A percentile compares a stretch with the other conserved stretches of the same genome.
These are phyloP conservation scores for Prietella phreatophila DNA, from an alignment of 2,113 vertebrate species.

Conservation along the genomic window DNA sequence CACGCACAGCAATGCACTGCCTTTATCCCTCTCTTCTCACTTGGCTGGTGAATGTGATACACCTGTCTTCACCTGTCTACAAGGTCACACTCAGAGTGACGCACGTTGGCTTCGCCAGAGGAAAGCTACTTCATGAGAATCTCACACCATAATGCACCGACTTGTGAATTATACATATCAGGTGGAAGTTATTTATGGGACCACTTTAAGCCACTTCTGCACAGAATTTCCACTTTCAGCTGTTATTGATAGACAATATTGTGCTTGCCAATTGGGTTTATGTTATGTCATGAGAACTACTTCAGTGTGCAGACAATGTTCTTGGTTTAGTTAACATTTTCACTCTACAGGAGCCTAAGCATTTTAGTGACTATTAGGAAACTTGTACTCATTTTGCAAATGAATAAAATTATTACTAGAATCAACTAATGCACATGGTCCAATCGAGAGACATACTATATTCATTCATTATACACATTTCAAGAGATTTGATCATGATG, in stretches of 20 bases:
- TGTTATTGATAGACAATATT: neutral
- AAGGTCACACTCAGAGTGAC: slow-evolving; percentile 42
- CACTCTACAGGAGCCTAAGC: neutral
- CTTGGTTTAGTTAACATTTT: neutral
- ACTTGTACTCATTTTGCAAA: neutral
- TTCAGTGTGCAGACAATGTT: neutral
- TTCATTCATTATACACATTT: too few species aligned
- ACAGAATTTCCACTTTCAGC: neutral
- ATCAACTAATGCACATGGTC: too few species aligned
- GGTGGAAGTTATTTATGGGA: neutral
- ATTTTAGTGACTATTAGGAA: neutral
- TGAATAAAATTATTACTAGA: too few species aligned
- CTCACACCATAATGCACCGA: slow-evolving; percentile 36
- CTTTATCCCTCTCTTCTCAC: slow-evolving; percentile 53
- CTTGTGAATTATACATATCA: slow-evolving; percentile 1
- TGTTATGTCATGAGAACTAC: neutral
- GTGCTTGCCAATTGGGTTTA: neutral
- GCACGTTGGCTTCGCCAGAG: slow-evolving; percentile 54
- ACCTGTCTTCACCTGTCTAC: slow-evolving; percentile 61
- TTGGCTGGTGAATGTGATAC: slow-evolving; percentile 54
- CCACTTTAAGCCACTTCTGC: neutral
- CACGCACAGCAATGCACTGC: slow-evolving; percentile 40
- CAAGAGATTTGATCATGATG: too few species aligned
- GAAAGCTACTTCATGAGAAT: slow-evolving; percentile 56
- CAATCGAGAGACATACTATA: too few species aligned